Evolutionary conservation across 2,113 vertebrate genomes (phyloP), one percentile per base, ranked within the genome.

Genomic region (Picathartes gymnocephalus): DNA sequence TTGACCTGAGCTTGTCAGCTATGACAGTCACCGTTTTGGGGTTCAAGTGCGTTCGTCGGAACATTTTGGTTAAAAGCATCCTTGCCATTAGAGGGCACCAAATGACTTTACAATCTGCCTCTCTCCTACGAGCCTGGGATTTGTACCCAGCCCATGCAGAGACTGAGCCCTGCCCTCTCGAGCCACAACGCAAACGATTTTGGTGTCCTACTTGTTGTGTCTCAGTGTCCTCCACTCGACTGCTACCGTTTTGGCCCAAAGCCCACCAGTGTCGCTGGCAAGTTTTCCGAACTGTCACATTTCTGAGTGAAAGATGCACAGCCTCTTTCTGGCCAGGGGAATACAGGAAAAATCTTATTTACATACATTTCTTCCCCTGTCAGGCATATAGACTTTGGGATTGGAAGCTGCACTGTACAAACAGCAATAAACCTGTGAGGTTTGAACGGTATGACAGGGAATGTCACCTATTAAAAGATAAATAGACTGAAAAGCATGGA

Each of bases 51-150:
- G 5, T 7, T 82, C 6, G 2, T 40, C 3, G 20, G 40, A 42
- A 31, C 62, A 31, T 56, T 74, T 56, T 40, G 33, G 31, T 60
- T 37, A 50, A 42, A 61, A 85, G 15, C 37, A 70, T 92, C 83
- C 20, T 61, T 50, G 60, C 96, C 96, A 48, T 94, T 93, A 97
- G 97, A 96, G 97, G 97, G 96, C 96, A 96, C 95, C 81, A 97
- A 91, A 91, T 71, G 53, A 88, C 94, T 97, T 94, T 19, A 51
- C 57, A 96, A 86, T 37, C 78, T 48, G 12, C 35, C n/a, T 72
- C 18, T 7, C 7, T 14, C 22, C 25, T 35, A 2, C 2, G 19
- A 61, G 13, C 4, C 13, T 7, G 24, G 31, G 23, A 6, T 45
- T 45, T 48, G 77, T 24, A 35, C 15, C 40, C 40, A 35, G 2